These are phyloP conservation scores for Athripsodes cinereus DNA, from an alignment of 2,888 invertebrate genomes.

Conservation along the genomic window DNA sequence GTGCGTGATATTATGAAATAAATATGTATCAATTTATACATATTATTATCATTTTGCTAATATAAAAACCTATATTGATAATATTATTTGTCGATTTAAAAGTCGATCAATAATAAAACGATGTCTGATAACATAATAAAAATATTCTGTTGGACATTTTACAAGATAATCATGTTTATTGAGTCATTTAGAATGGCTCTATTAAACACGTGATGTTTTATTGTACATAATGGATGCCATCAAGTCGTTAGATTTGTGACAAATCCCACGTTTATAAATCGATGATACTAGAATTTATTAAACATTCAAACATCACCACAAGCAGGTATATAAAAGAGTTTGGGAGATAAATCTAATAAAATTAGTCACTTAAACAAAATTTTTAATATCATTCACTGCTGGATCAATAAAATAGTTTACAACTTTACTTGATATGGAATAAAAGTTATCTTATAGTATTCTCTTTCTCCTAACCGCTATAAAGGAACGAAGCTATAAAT, in stretches of 20 bases:
- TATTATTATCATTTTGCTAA: too few species aligned
- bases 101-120: too few species aligned
- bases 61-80: too few species aligned
- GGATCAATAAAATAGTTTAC: background rate
- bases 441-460: background rate
- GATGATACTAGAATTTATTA: conserved; percentile 12
- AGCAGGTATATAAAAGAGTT: background rate
- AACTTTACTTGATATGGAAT: background rate
- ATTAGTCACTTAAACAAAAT: background rate
- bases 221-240: conserved; percentile 10
- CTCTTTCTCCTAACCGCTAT: background rate
- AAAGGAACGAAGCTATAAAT: background rate
- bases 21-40: too few species aligned
- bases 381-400: background rate
- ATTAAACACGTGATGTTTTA: conserved; percentile 6
- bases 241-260: conserved; percentile 16
- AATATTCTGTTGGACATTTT: too few species aligned
- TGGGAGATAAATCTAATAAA: conserved; percentile 3
- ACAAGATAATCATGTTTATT: too few species aligned
- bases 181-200: background rate
- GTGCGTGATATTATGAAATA: too few species aligned
- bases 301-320: conserved; percentile 5
- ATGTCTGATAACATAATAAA: too few species aligned
- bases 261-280: conserved; percentile 18
- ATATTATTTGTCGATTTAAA: too few species aligned